Evolutionary conservation across 1,140 invertebrate species (phyloP).

Genomic region (Leptopilina boulardi): DNA sequence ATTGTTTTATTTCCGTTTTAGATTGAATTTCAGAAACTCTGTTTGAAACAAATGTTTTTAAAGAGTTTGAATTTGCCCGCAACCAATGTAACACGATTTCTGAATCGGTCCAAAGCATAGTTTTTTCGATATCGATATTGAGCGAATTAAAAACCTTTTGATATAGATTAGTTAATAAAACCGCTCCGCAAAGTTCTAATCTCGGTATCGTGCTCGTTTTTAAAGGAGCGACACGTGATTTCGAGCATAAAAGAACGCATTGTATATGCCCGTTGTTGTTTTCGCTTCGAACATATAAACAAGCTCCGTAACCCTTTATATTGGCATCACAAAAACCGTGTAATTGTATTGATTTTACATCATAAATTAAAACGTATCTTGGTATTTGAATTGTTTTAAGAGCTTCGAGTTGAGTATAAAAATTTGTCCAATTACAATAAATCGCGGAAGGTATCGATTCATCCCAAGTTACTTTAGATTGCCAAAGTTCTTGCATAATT

Average conservation of each 20-base stretch:
- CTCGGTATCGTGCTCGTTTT: constrained; percentile 67
- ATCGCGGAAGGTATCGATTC: constrained; percentile 28
- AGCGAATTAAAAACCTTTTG: not conserved
- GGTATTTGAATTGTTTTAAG: constrained; percentile 20
- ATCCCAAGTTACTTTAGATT: constrained; percentile 34
- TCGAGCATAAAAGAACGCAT: constrained; percentile 55
- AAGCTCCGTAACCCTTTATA: constrained; percentile 38
- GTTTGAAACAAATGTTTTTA: not conserved
- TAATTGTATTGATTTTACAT: constrained; percentile 30
- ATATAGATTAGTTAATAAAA: constrained; percentile 43
- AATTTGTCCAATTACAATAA: constrained; percentile 6
- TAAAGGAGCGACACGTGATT: constrained; percentile 64
- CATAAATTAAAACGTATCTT: not conserved
- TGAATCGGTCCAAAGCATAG: not conserved
- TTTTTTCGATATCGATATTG: not conserved
- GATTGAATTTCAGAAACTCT: not conserved
- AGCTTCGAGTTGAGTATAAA: constrained; percentile 32
- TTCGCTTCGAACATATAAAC: constrained; percentile 47
- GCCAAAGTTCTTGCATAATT: constrained; percentile 41
- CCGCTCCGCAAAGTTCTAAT: constrained; percentile 60
- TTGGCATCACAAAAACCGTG: constrained; percentile 50
- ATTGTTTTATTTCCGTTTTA: not conserved
- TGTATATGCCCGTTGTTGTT: constrained; percentile 24
- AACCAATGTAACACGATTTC: constrained; percentile 9
- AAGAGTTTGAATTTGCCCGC: not conserved